Evolutionary conservation across 1,140 invertebrate genomes (phyloP), one percentile per base, ranked within the genome.

Genomic region (Bombus affinis): DNA sequence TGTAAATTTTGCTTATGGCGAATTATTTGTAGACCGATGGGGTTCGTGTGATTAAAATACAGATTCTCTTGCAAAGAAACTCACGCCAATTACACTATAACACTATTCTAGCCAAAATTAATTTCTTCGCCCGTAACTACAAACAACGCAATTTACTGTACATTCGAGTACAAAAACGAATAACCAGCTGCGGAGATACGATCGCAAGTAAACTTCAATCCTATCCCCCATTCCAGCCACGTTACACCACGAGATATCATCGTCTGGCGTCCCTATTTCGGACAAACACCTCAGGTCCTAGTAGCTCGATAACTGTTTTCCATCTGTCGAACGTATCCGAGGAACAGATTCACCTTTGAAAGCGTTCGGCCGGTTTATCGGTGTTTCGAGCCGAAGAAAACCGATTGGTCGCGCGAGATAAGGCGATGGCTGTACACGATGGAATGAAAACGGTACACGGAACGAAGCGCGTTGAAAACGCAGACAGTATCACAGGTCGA

Each of bases 371-470:
- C 37, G 85, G 81, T 84, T 89, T 87, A 89, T 85, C 73, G 84
- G 66, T 87, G 86, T 86, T 88, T 83, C 68, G 83, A 18, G 72
- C 44, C 47, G 77, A 81, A 72, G 86, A 90, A 89, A 86, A 91
- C 83, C 86, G 90, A 91, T 91, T 75, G 70, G 70, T 78, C 79
- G 81, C 72, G 74, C 76, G 86, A 89, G 90, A 91, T 91, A 91
- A 88, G 85, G 35, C 74, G n/a, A 32, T 8, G 28, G 71, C 10
- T n/a, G 37, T 18, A 59, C 44, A 47, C 44, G 44, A 47, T 47
- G 73, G 80, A 85, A 86, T 74, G 88, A 83, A 77, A 85, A 83
- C 85, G 78, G 73, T 81, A 87, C 66, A 78, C 81, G 68, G 53
- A 65, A 77, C 22, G 65, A 65, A 35, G 25, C 70, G 18, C 72